Base-by-base conservation (phyloP, 2,113 vertebrate species). In the Corythaeola cristata region DNA sequence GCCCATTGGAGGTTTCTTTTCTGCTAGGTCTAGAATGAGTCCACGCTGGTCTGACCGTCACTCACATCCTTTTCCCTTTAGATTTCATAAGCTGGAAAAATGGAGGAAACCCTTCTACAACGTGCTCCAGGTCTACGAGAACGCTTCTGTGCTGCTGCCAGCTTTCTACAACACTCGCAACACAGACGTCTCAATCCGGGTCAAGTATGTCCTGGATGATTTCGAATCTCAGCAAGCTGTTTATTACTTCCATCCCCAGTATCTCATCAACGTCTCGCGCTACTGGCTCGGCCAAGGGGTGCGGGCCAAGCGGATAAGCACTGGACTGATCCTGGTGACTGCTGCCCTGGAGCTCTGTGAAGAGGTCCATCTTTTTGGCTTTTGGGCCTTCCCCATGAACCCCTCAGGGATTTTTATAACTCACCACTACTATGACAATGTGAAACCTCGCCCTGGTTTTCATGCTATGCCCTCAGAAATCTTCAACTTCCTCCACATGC, bases 361-460 rank as follows among this genome's bases (percentile, higher is more conserved):
- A 90, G 99, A 99, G 96, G 99, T 99, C 73, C 99, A 99, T 97
- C 99, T 99, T 83, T 99, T 99, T 6, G 99, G 99, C 62, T 99
- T 99, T 97, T 99, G 99, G 99, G 99, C 99, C 4, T 99, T 99
- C 90, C 99, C 99, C 96, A 99, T 99, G 99, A 99, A 99, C 98
- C 99, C 99, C 87, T 98, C 99, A 6, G 99, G 99, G 77, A 98
- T 99, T 96, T 99, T 98, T 97, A 99, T 99, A 96, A 99, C 99
- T 23, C 99, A 99, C 91, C 99, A 99, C 91, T 99, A 99, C 97
- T 99, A 99, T 1, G 99, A 99, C 98, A 99, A 99, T 20, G 98
- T 99, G 96, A 99, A 99, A 98, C 99, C 99, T n/a, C 98, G 99
- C 7, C 99, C 99, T 0, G 99, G 99, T 86, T 99, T 99, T 97